These are phyloP conservation scores for Argopecten irradians DNA, from an alignment of 1,140 invertebrate genomes.

Conservation along the genomic window DNA sequence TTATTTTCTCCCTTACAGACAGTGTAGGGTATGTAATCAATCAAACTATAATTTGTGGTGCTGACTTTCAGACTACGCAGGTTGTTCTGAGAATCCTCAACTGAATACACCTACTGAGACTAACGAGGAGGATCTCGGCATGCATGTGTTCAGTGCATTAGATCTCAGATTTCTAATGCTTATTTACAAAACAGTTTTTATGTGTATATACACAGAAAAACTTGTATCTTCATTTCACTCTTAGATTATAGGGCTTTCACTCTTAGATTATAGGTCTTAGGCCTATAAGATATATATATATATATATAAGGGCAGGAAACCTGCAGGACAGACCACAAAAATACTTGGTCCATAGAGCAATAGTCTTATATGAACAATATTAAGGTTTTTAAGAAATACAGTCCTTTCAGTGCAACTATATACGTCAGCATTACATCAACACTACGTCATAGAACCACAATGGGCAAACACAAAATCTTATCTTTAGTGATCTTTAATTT, in stretches of 20 bases:
- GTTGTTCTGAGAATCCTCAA: background rate
- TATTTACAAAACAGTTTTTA: background rate
- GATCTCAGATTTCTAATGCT: background rate
- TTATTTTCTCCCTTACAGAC: background rate
- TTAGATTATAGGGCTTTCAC: background rate
- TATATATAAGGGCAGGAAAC: no score
- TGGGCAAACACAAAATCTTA: no score
- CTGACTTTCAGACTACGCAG: background rate
- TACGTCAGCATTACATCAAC: no score
- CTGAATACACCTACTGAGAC: background rate
- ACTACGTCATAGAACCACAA: no score
- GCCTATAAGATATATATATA: background rate
- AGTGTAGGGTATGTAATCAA: background rate
- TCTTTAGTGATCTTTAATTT: no score
- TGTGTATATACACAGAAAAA: background rate
- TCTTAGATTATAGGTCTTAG: background rate
- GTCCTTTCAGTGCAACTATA: no score
- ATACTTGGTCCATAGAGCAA: no score
- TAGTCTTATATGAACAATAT: no score
- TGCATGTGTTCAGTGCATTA: background rate
- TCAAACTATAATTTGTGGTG: constrained; percentile 10
- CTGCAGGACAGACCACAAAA: no score
- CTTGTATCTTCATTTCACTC: background rate
- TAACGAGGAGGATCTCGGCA: background rate
- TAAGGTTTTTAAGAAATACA: no score